phyloP scores from a whole-genome alignment of 2,113 vertebrate genomes.

The cat (Felis catus) region DNA sequence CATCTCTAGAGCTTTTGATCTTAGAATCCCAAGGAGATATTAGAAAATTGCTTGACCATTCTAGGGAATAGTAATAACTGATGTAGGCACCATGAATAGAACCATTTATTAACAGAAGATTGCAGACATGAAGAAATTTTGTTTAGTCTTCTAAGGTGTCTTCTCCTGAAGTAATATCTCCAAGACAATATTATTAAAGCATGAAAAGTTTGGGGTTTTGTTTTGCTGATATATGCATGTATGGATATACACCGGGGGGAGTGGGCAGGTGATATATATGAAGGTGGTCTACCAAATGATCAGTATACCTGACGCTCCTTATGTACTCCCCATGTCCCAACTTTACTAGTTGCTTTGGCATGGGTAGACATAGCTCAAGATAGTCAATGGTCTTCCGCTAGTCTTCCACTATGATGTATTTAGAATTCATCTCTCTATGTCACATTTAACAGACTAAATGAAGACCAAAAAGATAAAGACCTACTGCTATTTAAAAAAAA shows the following conservation, averaged over 20 bases:
- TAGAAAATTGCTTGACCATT: background rate
- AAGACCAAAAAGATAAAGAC: constrained; percentile 78
- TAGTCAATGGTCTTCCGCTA: background rate
- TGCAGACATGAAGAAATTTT: background rate
- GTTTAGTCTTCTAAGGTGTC: background rate
- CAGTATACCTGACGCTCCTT: background rate
- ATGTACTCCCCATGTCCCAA: background rate
- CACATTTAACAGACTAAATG: constrained; percentile 78
- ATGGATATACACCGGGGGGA: background rate
- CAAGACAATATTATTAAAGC: background rate
- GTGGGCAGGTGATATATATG: background rate
- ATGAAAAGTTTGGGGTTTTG: background rate
- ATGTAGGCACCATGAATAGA: background rate
- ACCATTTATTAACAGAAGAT: background rate
- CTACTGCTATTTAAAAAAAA: constrained; percentile 77
- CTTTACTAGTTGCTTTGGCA: background rate
- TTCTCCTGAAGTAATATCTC: background rate
- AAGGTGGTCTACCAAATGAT: background rate
- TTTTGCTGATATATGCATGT: background rate
- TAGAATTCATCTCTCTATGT: constrained; percentile 75
- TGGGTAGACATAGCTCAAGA: background rate
- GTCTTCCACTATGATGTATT: constrained; percentile 3
- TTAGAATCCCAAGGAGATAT: background rate
- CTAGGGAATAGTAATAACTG: background rate
- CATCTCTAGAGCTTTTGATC: background rate